phyloP scores from a whole-genome alignment of 92 coral and sea anemone species.

The Porites rus region DNA sequence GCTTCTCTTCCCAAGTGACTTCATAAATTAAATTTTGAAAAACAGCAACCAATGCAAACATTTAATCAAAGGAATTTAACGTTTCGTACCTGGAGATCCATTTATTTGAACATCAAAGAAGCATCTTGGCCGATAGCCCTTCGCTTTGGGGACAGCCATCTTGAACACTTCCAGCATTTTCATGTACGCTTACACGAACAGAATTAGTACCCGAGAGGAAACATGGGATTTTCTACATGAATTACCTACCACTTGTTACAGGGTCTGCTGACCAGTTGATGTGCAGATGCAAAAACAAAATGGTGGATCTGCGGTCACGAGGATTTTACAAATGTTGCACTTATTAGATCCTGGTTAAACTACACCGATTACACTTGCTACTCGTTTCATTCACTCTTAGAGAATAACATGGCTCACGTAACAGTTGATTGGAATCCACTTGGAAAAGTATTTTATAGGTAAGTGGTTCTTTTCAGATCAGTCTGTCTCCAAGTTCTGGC shows the following conservation, averaged over 20 bases:
- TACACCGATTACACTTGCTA: background rate
- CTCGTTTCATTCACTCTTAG: background rate
- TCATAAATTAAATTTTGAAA: no score
- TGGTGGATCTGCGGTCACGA: background rate
- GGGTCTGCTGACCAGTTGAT: background rate
- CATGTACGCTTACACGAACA: no score
- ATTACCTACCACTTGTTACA: no score
- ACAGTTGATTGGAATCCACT: conserved; percentile 98
- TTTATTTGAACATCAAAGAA: conserved; percentile 95
- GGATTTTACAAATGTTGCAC: background rate
- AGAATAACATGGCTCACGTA: conserved; percentile 83
- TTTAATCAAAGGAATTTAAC: background rate
- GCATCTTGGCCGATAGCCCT: conserved; percentile 93
- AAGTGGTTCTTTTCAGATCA: background rate
- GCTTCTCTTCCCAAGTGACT: no score
- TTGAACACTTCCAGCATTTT: background rate
- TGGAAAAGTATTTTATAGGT: conserved; percentile 97
- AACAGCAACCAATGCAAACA: background rate
- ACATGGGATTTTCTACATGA: conserved; percentile 32
- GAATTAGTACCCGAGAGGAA: conserved; percentile 25
- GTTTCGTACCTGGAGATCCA: conserved; percentile 77
- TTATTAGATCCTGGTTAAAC: background rate
- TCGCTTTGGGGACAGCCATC: conserved; percentile 52
- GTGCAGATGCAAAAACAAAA: background rate
- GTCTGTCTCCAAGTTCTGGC: no score